Base-by-base conservation (phyloP, 2,113 vertebrate species). In the Taurulus bubalis region DNA sequence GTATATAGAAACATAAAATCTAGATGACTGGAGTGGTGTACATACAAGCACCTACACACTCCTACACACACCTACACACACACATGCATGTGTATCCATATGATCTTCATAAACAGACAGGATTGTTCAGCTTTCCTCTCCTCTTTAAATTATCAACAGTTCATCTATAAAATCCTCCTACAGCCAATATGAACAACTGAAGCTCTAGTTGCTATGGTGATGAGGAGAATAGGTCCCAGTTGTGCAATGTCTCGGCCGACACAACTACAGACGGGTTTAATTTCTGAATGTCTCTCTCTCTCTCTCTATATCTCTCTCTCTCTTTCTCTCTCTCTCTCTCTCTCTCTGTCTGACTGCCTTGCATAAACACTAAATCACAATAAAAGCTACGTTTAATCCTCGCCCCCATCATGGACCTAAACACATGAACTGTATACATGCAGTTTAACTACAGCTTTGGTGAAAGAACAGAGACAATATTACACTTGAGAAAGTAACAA, bases 131-230 rank as follows among this genome's bases (percentile, higher is more conserved):
- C 38, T 55, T 59, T 47, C 24, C 45, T 28, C 36, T 74, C 53
- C 62, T 64, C 51, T 76, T 73, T 74, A 60, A 86, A 87, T 68
- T 55, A 77, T 74, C 26, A 26, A 12, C 42, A 80, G 74, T 77
- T 77, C 76, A 82, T 18, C 64, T 73, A 68, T 70, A 42, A 78
- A 68, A 77, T 79, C 56, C 49, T 73, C 51, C 82, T 47, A 77
- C 71, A 64, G 79, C 71, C 38, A 45, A 51, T 75, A 40, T 60
- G 81, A 87, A 84, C 69, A 69, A 80, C 68, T 69, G 20, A 77
- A 70, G 78, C 85, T 58, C 42, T 53, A 59, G 92, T 94, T 91
- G 84, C 91, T 28, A 91, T 91, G 90, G 90, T 36, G 80, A 93
- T 40, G 65, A 80, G 82, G 71, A 86, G 68, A 91, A 81, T 76